Conservation (phyloP, 2,888 invertebrate genomes). For the Drosophila maculinotata region DNA sequence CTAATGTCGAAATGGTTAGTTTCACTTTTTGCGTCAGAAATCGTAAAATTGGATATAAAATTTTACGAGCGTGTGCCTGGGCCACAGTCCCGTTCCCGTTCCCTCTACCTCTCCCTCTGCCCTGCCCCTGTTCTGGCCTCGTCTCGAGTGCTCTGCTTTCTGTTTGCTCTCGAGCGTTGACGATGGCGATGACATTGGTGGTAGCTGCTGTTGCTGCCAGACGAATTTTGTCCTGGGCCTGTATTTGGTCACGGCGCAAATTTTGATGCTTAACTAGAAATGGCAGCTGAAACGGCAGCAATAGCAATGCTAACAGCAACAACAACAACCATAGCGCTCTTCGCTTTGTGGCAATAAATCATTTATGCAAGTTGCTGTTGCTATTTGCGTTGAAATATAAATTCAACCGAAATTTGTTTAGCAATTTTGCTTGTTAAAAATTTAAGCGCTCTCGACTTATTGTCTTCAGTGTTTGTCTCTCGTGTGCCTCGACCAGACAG, state of each 20-base stretch:
- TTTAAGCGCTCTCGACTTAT: conserved; percentile 53
- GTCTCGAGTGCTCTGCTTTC: conserved; percentile 66
- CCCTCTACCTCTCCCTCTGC: too few species aligned
- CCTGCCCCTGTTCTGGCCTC: conserved; percentile 17
- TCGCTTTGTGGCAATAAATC: conserved; percentile 72
- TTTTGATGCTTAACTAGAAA: conserved; percentile 78
- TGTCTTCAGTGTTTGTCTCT: conserved; percentile 23
- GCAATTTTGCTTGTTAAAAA: conserved; percentile 75
- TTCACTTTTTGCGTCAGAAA: conserved; percentile 81
- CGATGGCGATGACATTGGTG: conserved; percentile 50
- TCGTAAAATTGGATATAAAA: conserved; percentile 81
- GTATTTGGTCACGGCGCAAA: conserved; percentile 77
- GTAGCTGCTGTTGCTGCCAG: conserved; percentile 35
- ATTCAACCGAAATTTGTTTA: conserved; percentile 68
- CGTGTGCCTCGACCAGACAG: background rate
- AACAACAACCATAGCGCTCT: conserved; percentile 25
- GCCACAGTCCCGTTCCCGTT: conserved; percentile 1
- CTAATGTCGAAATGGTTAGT: conserved; percentile 80
- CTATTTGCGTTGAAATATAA: conserved; percentile 66
- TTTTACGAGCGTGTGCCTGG: conserved; percentile 76
- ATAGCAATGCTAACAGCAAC: conserved; percentile 21
- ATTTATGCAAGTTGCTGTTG: conserved; percentile 75
- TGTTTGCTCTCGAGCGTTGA: conserved; percentile 58
- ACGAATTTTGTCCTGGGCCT: conserved; percentile 72
- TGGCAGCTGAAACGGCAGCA: conserved; percentile 74